Percentiles rank a stretch among this genome's conserved stretches.
Conservation (phyloP, 2,113 vertebrate species). For the Rhineura floridana region DNA sequence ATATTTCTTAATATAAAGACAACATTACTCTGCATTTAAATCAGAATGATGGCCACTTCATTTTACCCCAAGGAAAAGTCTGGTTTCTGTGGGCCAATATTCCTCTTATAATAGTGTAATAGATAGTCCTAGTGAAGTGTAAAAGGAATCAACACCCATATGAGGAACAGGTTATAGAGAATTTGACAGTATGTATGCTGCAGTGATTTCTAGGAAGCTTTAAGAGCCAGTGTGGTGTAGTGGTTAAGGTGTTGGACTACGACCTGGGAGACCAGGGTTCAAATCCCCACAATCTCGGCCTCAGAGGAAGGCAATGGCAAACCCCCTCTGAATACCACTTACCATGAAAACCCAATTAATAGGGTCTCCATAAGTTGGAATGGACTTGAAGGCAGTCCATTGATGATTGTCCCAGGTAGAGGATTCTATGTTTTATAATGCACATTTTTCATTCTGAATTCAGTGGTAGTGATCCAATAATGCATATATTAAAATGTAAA, state of each 20-base stretch:
- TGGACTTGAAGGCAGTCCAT: no score
- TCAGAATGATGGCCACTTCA: not conserved
- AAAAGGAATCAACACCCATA: not conserved
- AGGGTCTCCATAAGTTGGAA: no score
- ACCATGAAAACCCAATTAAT: no score
- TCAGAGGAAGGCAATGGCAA: no score
- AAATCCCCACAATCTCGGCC: no score
- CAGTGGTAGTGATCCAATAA: not conserved
- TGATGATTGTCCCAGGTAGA: not conserved
- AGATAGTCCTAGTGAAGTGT: no score
- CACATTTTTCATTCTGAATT: not conserved
- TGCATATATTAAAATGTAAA: no score
- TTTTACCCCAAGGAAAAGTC: not conserved
- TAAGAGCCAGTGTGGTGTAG: no score
- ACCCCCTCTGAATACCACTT: no score
- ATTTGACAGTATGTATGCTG: not conserved
- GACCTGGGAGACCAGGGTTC: no score
- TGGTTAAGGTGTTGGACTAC: no score
- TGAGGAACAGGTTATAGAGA: not conserved
- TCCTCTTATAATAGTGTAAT: not conserved
- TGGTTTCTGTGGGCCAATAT: not conserved
- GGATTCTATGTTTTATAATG: not conserved
- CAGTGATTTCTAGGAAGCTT: not conserved
- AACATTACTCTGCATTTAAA: not conserved
- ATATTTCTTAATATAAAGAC: not conserved